Evolutionary conservation across 2,797 vertebrate genomes (phyloP).

Genomic region (Cottoperca gobio): DNA sequence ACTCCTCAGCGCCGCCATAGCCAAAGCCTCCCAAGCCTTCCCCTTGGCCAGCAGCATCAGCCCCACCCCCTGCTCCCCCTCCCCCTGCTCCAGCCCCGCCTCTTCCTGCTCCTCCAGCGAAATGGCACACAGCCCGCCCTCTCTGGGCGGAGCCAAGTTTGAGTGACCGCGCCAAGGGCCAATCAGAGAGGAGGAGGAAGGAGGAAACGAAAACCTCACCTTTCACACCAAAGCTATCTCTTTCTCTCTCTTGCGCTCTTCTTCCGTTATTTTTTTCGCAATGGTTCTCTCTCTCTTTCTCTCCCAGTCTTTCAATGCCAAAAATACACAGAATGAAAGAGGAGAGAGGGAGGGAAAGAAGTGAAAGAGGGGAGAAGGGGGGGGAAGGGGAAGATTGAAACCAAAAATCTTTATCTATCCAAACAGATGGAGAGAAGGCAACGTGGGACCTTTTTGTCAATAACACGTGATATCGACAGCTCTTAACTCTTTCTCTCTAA

Average conservation of each 20-base stretch:
- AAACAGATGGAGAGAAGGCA: slow-evolving; percentile 76
- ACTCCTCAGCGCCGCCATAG: slow-evolving; percentile 86
- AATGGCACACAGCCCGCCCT: slow-evolving; percentile 86
- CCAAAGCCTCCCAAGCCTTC: slow-evolving; percentile 87
- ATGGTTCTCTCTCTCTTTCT: slow-evolving; percentile 73
- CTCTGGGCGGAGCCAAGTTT: slow-evolving; percentile 87
- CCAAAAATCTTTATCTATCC: slow-evolving; percentile 86
- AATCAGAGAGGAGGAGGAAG: slow-evolving; percentile 81
- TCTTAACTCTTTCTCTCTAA: slow-evolving; percentile 67
- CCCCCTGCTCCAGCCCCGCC: slow-evolving; percentile 86
- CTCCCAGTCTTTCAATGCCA: slow-evolving; percentile 87
- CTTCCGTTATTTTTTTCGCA: slow-evolving; percentile 72
- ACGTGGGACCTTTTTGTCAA: slow-evolving; percentile 79
- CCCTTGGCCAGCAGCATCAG: slow-evolving; percentile 84
- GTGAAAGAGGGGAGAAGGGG: slow-evolving; percentile 71
- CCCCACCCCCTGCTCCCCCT: slow-evolving; percentile 88
- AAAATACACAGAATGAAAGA: slow-evolving; percentile 88
- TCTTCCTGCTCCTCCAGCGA: slow-evolving; percentile 87
- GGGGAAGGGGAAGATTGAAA: slow-evolving; percentile 80
- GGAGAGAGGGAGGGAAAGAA: slow-evolving; percentile 79
- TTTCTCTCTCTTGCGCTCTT: slow-evolving; percentile 81
- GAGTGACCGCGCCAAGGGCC: slow-evolving; percentile 83
- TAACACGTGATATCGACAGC: slow-evolving; percentile 63
- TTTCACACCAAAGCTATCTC: slow-evolving; percentile 88
- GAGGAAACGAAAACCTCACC: slow-evolving; percentile 76